These are phyloP conservation scores for Anser cygnoides DNA, from an alignment of 2,113 vertebrate genomes.

Conservation along the genomic window DNA sequence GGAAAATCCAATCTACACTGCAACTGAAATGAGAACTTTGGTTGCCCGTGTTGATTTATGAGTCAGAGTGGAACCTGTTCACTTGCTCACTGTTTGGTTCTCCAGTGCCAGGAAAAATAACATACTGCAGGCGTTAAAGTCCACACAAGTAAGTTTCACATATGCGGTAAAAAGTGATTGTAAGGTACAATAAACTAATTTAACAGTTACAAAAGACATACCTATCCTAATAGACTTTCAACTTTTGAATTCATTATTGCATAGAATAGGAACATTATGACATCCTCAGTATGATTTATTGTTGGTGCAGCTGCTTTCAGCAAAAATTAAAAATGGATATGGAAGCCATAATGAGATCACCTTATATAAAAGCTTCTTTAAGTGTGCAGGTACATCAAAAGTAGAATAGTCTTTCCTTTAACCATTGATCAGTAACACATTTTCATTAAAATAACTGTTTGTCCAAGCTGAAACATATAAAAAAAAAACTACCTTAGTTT, in stretches of 20 bases:
- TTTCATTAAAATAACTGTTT: neutral
- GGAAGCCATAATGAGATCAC: neutral
- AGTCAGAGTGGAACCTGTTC: neutral
- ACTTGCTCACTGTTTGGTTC: neutral
- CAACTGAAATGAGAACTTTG: neutral
- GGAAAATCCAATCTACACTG: neutral
- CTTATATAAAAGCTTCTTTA: neutral
- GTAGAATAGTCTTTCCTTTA: neutral
- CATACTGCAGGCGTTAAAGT: neutral
- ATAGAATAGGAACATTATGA: neutral
- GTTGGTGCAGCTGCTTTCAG: neutral
- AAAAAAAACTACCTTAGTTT: neutral
- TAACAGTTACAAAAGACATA: neutral
- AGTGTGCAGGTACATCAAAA: neutral
- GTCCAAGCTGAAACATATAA: neutral
- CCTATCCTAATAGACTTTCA: neutral
- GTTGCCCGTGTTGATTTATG: accelerated
- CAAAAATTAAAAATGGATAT: neutral
- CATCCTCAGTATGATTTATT: neutral
- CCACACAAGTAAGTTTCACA: neutral
- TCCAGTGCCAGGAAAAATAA: neutral
- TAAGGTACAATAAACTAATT: neutral
- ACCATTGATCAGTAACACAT: neutral
- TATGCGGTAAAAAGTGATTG: accelerated
- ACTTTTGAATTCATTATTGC: neutral